Evolutionary conservation across 2,113 vertebrate species (phyloP).

Genomic region (Sceloporus undulatus): DNA sequence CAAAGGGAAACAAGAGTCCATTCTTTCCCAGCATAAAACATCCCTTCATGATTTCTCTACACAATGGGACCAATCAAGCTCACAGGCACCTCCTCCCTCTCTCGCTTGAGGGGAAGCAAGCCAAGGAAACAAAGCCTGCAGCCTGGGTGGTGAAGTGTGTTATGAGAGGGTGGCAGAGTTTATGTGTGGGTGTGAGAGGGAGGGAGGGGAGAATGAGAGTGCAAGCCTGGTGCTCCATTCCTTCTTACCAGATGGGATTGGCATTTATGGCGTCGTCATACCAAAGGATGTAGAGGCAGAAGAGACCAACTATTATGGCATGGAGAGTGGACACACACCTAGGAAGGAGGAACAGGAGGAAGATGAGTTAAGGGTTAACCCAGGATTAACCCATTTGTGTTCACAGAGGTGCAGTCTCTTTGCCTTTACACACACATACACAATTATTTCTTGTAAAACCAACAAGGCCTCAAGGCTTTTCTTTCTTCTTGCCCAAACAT

Average conservation of each 20-base stretch:
- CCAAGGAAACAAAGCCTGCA: neutral
- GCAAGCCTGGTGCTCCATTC: no score
- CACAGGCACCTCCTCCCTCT: neutral
- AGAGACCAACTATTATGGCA: conserved; percentile 80
- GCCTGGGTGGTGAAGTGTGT: no score
- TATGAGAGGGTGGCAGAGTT: no score
- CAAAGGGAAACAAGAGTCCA: conserved; percentile 14
- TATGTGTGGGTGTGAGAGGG: neutral
- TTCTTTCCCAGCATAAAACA: conserved; percentile 32
- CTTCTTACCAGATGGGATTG: conserved; percentile 84
- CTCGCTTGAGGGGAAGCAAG: neutral
- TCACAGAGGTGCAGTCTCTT: neutral
- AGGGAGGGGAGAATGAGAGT: neutral
- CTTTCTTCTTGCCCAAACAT: neutral
- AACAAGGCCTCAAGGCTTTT: neutral
- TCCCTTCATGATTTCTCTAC: conserved; percentile 7
- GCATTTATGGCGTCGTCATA: conserved; percentile 81
- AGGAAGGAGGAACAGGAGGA: neutral
- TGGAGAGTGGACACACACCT: conserved; percentile 83
- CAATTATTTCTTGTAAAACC: neutral
- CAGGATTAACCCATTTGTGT: neutral
- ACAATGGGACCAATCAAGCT: neutral
- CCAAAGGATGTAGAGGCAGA: conserved; percentile 85
- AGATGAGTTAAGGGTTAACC: neutral
- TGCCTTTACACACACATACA: neutral